Percentiles rank a stretch among this genome's conserved stretches.
Evolutionary conservation across 2,888 invertebrate species (phyloP).

Genomic region (Macrostomum cliftonense): DNA sequence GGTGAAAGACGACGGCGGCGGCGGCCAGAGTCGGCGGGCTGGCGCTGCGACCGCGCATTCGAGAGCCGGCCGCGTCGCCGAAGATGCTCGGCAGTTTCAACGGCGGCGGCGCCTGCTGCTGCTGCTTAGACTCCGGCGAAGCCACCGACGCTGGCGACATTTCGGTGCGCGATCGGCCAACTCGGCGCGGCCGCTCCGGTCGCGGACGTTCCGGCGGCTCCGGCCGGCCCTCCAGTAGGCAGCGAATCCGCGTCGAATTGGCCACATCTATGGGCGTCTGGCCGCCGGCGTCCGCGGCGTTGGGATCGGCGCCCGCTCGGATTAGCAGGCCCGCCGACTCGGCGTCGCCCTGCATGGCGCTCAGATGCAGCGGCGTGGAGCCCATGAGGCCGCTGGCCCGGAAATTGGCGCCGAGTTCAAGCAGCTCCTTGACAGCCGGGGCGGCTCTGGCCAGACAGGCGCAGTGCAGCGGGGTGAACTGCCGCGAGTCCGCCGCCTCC

Average conservation of each 20-base stretch:
- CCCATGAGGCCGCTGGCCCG: not conserved
- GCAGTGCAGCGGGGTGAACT: conserved; percentile 31
- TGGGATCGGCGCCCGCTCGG: not conserved
- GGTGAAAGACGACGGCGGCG: no score
- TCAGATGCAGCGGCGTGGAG: conserved; percentile 4
- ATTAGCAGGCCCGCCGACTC: conserved; percentile 1
- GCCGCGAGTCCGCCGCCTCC: conserved; percentile 22
- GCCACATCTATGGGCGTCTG: conserved; percentile 29
- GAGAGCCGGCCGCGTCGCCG: no score
- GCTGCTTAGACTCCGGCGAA: not conserved
- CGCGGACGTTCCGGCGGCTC: not conserved
- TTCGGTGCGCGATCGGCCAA: not conserved
- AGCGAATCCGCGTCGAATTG: conserved; percentile 16
- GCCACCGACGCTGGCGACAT: not conserved
- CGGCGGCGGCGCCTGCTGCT: no score
- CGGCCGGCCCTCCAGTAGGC: conserved; percentile 1
- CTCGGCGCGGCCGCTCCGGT: not conserved
- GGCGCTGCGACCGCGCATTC: not conserved
- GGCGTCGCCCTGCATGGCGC: conserved; percentile 1
- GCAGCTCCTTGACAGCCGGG: conserved; percentile 21
- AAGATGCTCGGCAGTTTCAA: no score
- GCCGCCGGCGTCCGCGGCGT: conserved; percentile 25
- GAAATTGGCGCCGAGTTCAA: conserved; percentile 22
- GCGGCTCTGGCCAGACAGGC: conserved; percentile 30
- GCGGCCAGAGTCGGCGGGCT: no score